phyloP scores from a whole-genome alignment of 2,113 vertebrate genomes.

The Silurus meridionalis region DNA sequence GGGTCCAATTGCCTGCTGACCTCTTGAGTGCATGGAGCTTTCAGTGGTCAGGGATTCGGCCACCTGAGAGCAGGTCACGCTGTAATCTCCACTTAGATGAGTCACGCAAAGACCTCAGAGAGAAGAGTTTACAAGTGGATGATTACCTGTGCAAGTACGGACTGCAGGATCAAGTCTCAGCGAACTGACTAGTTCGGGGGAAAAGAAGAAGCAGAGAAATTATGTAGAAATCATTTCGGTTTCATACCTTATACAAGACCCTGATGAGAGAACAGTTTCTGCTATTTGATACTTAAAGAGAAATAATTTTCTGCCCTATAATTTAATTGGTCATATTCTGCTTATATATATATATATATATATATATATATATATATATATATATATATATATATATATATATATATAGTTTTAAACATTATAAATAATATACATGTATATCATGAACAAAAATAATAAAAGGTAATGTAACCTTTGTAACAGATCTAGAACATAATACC shows the following conservation, averaged over 20 bases:
- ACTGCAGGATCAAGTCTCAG: constrained; percentile 23
- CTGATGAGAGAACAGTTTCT: neutral
- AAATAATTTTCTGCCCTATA: neutral
- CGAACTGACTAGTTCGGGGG: neutral
- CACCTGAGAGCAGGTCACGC: constrained; percentile 21
- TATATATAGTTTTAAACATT: neutral
- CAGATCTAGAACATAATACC: too few species aligned
- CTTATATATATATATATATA: neutral
- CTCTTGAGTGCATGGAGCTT: constrained; percentile 10
- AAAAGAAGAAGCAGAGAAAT: too few species aligned
- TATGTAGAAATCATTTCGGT: neutral
- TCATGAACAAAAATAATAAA: too few species aligned
- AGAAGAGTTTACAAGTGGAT: constrained; percentile 44
- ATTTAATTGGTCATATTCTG: neutral
- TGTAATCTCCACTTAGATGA: constrained; percentile 49
- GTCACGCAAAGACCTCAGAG: constrained; percentile 42
- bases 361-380: neutral
- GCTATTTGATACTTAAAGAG: neutral
- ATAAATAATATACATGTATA: too few species aligned
- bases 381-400: neutral
- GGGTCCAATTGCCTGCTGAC: constrained; percentile 3
- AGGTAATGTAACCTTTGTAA: too few species aligned
- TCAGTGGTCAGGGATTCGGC: constrained; percentile 35
- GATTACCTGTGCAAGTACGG: constrained; percentile 32
- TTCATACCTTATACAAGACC: neutral